These are phyloP conservation scores for Neopipo cinnamomea DNA, from an alignment of 2,113 vertebrate genomes.

Conservation along the genomic window DNA sequence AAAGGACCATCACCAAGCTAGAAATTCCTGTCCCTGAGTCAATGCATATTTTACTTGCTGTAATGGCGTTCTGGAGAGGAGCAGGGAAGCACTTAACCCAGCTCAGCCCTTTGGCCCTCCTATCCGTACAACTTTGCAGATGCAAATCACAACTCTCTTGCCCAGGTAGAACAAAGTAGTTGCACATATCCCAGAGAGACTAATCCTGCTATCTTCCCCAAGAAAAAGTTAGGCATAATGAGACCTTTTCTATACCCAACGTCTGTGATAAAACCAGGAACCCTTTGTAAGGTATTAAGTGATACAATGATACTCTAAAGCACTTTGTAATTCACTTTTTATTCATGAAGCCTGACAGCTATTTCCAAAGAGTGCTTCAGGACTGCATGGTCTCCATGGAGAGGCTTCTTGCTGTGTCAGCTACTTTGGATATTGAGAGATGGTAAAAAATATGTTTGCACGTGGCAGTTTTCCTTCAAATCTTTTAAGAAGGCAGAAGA, in stretches of 20 bases:
- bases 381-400: background rate
- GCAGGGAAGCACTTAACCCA: background rate
- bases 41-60: background rate
- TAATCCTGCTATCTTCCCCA: background rate
- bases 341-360: conserved; percentile 13
- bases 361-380: conserved; percentile 10
- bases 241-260: background rate
- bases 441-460: background rate
- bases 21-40: background rate
- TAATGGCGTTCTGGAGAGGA: background rate
- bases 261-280: conserved; percentile 18
- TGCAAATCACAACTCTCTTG: background rate
- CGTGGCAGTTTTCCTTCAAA: background rate
- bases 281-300: background rate
- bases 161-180: background rate
- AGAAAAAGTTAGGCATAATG: background rate
- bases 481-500: background rate
- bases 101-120: background rate
- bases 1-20: background rate
- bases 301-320: background rate
- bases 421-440: background rate
- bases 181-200: background rate
- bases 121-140: background rate
- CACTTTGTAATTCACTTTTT: conserved; percentile 10
- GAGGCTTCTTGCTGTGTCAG: conserved; percentile 1